Evolutionary conservation across 2,797 vertebrate genomes (phyloP).

Genomic region (Lepus oiostolus): DNA sequence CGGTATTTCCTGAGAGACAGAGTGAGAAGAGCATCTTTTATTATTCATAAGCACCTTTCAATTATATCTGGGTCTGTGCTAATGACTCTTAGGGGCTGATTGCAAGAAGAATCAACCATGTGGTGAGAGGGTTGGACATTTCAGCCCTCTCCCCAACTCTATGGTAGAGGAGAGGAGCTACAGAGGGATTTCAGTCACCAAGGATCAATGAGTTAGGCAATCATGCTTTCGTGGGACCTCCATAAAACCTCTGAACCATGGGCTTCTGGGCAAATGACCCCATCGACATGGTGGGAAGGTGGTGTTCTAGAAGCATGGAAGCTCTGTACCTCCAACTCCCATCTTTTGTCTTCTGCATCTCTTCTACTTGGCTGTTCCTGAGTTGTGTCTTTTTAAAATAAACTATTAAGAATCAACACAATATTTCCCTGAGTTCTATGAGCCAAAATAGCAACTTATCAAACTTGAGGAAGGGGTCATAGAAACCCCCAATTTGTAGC

Average conservation of each 20-base stretch:
- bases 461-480: neutral
- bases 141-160: neutral
- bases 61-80: neutral
- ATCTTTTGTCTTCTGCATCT: neutral
- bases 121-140: neutral
- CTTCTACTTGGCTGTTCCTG: neutral
- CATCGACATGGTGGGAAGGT: neutral
- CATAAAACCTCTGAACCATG: neutral
- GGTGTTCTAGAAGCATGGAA: neutral
- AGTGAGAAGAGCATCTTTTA: neutral
- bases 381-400: neutral
- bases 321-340: fast-evolving
- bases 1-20: neutral
- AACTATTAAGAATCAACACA: neutral
- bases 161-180: neutral
- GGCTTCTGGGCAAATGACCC: neutral
- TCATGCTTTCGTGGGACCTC: neutral
- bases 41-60: neutral
- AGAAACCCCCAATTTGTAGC: neutral
- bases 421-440: neutral
- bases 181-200: neutral
- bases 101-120: neutral
- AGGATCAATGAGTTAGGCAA: neutral
- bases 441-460: neutral
- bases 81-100: neutral